Percentiles rank a stretch among this genome's conserved stretches.
Conservation (phyloP, 2,113 vertebrate species). For the Ivindomyrus marchei region DNA sequence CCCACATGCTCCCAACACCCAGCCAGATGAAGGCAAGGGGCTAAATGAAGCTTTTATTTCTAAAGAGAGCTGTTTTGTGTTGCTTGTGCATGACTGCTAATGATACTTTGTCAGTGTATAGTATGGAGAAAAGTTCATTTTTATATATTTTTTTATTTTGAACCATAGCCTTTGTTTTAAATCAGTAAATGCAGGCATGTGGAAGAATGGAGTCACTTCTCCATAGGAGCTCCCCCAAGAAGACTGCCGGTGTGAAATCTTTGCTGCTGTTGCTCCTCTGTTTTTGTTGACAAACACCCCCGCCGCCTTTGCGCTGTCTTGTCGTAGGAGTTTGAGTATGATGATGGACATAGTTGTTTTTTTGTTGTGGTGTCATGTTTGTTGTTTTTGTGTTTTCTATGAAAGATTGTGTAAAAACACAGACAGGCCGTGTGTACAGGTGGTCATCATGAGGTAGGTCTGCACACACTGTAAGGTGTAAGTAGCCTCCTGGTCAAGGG, state of each 20-base stretch:
- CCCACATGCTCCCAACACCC: neutral
- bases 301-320: neutral
- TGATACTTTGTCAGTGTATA: neutral
- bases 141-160: neutral
- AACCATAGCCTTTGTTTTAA: neutral
- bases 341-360: neutral
- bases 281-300: neutral
- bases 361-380: neutral
- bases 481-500: neutral
- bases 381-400: neutral
- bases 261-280: neutral
- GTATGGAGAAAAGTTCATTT: neutral
- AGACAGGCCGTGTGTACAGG: neutral
- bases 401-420: neutral
- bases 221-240: neutral
- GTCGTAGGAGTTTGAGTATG: neutral
- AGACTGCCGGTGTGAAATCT: neutral
- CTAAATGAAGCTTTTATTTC: slow-evolving; percentile 34
- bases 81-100: neutral
- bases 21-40: slow-evolving; percentile 15
- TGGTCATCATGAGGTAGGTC: neutral
- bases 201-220: neutral
- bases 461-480: neutral
- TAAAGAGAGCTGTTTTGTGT: neutral
- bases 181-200: neutral